These are phyloP conservation scores for Eristalinus aeneus DNA, from an alignment of 2,888 invertebrate species.

Conservation along the genomic window DNA sequence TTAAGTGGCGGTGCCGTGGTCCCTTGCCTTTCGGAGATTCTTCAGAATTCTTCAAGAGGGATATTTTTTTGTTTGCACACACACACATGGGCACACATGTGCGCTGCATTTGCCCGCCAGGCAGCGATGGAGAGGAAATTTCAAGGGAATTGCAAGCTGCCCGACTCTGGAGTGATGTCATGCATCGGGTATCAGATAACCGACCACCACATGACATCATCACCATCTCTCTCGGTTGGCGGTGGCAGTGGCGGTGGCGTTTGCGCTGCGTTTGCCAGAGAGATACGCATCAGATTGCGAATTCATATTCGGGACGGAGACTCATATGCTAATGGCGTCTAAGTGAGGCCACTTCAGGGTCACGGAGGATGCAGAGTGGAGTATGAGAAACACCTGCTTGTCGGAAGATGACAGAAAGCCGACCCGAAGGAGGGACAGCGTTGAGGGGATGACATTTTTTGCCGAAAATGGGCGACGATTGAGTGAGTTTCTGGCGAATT, in stretches of 20 bases:
- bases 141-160: neutral
- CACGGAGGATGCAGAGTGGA: neutral
- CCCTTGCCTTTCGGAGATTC: constrained; percentile 7
- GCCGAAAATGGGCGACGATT: neutral
- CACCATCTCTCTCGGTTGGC: neutral
- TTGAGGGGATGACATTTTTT: neutral
- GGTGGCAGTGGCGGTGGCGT: too few species aligned
- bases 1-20: neutral
- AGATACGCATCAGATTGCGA: neutral
- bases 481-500: neutral
- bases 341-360: neutral
- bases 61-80: neutral
- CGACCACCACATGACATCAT: neutral
- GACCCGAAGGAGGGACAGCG: neutral
- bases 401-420: neutral
- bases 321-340: neutral
- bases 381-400: neutral
- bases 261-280: neutral
- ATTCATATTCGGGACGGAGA: neutral
- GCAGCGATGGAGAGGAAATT: neutral
- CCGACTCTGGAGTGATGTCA: neutral
- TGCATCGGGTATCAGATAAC: neutral
- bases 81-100: neutral
- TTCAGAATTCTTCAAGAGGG: constrained; percentile 1
- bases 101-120: neutral